Evolutionary conservation across 2,888 invertebrate species (phyloP), one percentile per base, ranked within the genome.

Genomic region (Alviniconcha strummeri): DNA sequence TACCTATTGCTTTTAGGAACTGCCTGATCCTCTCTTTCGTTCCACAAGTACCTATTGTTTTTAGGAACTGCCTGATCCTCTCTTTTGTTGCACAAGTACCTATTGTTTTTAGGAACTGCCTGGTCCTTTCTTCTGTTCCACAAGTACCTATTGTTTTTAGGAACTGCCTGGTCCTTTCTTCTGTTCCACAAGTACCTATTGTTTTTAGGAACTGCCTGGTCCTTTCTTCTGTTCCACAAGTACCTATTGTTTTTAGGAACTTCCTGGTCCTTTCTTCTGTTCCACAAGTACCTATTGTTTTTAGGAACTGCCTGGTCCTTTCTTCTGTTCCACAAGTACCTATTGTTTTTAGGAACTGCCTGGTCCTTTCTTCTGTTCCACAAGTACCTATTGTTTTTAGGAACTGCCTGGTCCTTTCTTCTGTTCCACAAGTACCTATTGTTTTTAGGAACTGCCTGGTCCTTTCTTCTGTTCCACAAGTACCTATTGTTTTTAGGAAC

Each of bases 151-250:
- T 75, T 57, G n/a, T 3, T 64, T 82, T 6, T n/a, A 86, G 0
- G 84, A 90, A 89, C 8, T 83, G 76, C 2, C 71, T n/a, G 55
- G 54, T 36, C 36, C 36, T 0, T 36, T 36, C 36, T 36, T 36
- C 36, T 36, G 36, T 36, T 36, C 36, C 36, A 36, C 36, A 36
- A 71, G 17, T 13, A 64, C 76, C 5, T 4, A 81, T 75, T 57
- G n/a, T 3, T 64, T 82, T 6, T n/a, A 86, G 0, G 84, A 90
- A 89, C 8, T 83, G 76, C 2, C 71, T n/a, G 55, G 54, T 36
- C 36, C 36, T 0, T 36, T 36, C 36, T 36, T 36, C 36, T 36
- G 36, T 36, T 36, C 36, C 36, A 36, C 36, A 36, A 71, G 17
- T 13, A 64, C 76, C 5, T 4, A 81, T n/a, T n/a, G n/a, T n/a